phyloP scores from a whole-genome alignment of 2,113 vertebrate genomes.

The Periophthalmodon schlosseri region DNA sequence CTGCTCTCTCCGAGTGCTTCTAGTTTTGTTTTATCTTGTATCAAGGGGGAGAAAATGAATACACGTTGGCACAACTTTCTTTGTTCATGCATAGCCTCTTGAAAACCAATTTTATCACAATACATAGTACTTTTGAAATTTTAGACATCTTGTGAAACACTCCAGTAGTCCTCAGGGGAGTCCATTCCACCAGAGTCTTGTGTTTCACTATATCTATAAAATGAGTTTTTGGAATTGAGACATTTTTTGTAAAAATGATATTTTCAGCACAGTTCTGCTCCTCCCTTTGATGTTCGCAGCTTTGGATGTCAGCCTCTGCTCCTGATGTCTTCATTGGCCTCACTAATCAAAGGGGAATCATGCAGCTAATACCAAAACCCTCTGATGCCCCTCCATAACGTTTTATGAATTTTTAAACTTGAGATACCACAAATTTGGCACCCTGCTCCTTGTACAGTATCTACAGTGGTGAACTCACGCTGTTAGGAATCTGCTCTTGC shows the following conservation, averaged over 20 bases:
- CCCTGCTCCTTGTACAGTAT: background rate
- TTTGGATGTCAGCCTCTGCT: constrained; percentile 40
- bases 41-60: too few species aligned
- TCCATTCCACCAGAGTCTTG: background rate
- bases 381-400: constrained; percentile 8
- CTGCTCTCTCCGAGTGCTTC: background rate
- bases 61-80: background rate
- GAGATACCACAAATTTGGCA: background rate
- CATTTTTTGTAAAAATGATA: constrained; percentile 29
- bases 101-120: background rate
- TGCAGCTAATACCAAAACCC: constrained; percentile 11
- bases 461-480: constrained; percentile 1
- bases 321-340: constrained; percentile 38
- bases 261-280: constrained; percentile 18
- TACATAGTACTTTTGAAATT: background rate
- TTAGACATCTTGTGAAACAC: constrained; percentile 12
- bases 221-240: constrained; percentile 20
- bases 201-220: constrained; percentile 18
- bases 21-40: background rate
- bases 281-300: constrained; percentile 23
- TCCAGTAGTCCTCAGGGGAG: background rate
- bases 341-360: constrained; percentile 19
- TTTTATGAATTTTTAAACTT: constrained; percentile 4
- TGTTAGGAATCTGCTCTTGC: background rate
- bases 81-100: background rate